Conservation (phyloP, 2,797 vertebrate genomes). For the Sus cebifrons region DNA sequence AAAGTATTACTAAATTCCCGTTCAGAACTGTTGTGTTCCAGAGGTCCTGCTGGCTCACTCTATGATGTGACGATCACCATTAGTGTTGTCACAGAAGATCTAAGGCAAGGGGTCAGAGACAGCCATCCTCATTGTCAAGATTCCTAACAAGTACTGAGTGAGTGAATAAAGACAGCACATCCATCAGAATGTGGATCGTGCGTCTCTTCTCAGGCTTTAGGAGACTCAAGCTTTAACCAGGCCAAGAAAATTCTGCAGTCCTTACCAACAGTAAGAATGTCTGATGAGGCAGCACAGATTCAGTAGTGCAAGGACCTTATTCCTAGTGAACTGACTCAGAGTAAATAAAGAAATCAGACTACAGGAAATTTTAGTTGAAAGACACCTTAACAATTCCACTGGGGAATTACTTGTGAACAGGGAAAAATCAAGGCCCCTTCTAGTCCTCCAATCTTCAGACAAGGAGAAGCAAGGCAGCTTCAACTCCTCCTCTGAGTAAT, state of each 20-base stretch:
- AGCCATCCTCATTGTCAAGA: not conserved
- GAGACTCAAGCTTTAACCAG: not conserved
- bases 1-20: not conserved
- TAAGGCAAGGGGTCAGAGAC: not conserved
- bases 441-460: not conserved
- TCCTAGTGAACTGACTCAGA: not conserved
- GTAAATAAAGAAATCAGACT: not conserved
- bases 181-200: not conserved
- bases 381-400: not conserved
- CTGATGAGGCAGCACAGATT: not conserved
- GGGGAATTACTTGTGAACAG: not conserved
- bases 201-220: not conserved
- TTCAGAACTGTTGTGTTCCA: not conserved
- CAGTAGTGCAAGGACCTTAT: not conserved
- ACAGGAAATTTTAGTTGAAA: not conserved
- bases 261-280: not conserved
- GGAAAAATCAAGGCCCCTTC: not conserved
- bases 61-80: not conserved
- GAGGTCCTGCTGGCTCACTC: not conserved
- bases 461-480: not conserved
- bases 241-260: not conserved
- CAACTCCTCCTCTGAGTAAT: constrained; percentile 23
- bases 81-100: not conserved
- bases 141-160: not conserved
- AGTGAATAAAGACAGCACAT: not conserved